A percentile compares a stretch with the other conserved stretches of the same genome.
Conservation (phyloP, 2,888 invertebrate genomes). For the Agonopterix heracliana region DNA sequence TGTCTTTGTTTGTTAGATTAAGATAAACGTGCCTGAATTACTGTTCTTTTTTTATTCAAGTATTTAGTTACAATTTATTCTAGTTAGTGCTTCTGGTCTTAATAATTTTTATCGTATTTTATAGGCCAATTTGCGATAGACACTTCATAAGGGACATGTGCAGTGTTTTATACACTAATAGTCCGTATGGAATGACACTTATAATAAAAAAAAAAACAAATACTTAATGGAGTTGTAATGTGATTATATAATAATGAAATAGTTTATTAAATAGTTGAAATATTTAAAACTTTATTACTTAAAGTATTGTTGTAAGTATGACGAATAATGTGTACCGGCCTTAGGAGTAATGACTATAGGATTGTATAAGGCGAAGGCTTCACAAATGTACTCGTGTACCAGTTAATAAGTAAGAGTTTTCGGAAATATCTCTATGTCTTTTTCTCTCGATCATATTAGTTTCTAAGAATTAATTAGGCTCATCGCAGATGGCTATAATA, state of each 20-base stretch:
- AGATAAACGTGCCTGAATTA: slow-evolving; percentile 63
- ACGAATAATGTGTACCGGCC: slow-evolving; percentile 65
- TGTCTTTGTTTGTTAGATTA: slow-evolving; percentile 41
- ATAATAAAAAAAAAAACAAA: slow-evolving; percentile 6
- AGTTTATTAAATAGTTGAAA: slow-evolving; percentile 59
- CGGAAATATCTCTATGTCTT: slow-evolving; percentile 68
- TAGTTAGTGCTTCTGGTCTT: slow-evolving; percentile 15
- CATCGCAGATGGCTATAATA: too few relatives aligned
- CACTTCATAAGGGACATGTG: neutral
- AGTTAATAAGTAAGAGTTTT: slow-evolving; percentile 57
- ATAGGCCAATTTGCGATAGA: neutral
- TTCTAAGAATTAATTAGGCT: slow-evolving; percentile 39
- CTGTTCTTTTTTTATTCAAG: slow-evolving; percentile 27
- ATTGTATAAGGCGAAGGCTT: slow-evolving; percentile 56
- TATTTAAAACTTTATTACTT: slow-evolving; percentile 62
- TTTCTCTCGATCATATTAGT: slow-evolving; percentile 67
- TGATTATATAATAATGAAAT: slow-evolving; percentile 41
- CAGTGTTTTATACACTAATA: neutral
- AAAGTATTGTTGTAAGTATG: slow-evolving; percentile 65
- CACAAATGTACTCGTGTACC: slow-evolving; percentile 55
- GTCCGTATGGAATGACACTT: slow-evolving; percentile 9
- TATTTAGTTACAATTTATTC: slow-evolving; percentile 24
- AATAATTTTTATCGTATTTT: neutral
- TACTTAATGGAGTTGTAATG: slow-evolving; percentile 13
- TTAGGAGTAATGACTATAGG: slow-evolving; percentile 59